Evolutionary conservation across 2,113 vertebrate genomes (phyloP), one percentile per base, ranked within the genome.

Genomic region (Nothocercus nigrocapillus): DNA sequence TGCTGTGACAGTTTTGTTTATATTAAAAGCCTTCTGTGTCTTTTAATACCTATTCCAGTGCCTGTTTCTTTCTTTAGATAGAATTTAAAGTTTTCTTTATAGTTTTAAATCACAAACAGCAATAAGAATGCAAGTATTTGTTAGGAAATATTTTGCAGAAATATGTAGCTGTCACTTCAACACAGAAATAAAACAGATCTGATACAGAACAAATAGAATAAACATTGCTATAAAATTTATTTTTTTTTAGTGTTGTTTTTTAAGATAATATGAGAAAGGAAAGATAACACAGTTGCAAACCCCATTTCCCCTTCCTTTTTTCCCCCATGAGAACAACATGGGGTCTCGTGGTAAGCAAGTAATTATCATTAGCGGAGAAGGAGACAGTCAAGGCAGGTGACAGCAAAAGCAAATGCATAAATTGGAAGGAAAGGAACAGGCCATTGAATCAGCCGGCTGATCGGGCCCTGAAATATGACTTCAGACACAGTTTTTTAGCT

Each of bases 161-260:
- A 32, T 58, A 58, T 1, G 21, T 72, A 76, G 56, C 61, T 72
- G 25, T 69, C 24, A 68, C 56, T 79, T 1, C 0, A 74, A 88
- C 72, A 5, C 13, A 62, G 38, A 88, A 85, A 42, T 28, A 66
- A 73, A 88, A 51, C 12, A 66, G 2, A 1, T n/a, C 1, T 73
- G 18, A 44, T 17, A 38, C 7, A 72, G 58, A 61, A 53, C 2
- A 62, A 56, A 62, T 32, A 45, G 14, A 47, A 67, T 0, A 1
- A 21, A 1, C 10, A 36, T 28, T 78, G 11, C 18, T 59, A 1
- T 51, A 73, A 51, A 13, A 49, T 2, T 4, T 2, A 1, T 25
- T 25, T 54, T 58, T 80, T 70, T 49, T 16, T 19, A 7, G 19
- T 47, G 45, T 47, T 47, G 76, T 44, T 0, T 72, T 36, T 82